Percentiles rank a stretch among this genome's conserved stretches.
Conservation (phyloP, 2,888 invertebrate species). For the Xanthorhoe spadicearia region DNA sequence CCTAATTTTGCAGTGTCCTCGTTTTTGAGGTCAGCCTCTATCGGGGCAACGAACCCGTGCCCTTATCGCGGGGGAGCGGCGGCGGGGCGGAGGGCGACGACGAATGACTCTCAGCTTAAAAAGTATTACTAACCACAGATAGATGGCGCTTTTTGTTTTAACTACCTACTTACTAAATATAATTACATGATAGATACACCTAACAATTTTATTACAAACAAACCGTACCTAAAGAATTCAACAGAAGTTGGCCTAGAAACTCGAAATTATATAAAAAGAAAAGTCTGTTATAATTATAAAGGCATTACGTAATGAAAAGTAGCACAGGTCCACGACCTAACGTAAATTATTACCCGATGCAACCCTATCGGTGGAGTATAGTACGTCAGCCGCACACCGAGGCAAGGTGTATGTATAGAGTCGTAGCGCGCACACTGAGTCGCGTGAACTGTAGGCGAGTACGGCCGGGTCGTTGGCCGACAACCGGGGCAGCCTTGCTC, state of each 20-base stretch:
- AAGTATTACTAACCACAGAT: slow-evolving; percentile 62
- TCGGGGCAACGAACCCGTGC: slow-evolving; percentile 85
- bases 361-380: slow-evolving; percentile 55
- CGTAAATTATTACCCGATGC: slow-evolving; percentile 58
- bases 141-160: slow-evolving; percentile 67
- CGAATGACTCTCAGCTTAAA: slow-evolving; percentile 48
- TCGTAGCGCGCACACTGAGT: slow-evolving; percentile 53
- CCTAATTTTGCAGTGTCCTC: slow-evolving; percentile 88
- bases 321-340: slow-evolving; percentile 49
- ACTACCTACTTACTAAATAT: not conserved
- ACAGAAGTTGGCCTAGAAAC: not conserved
- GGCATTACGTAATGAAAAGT: slow-evolving; percentile 38
- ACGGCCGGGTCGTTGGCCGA: slow-evolving; percentile 75
- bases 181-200: not conserved
- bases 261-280: slow-evolving; percentile 8
- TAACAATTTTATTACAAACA: not conserved
- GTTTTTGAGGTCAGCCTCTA: slow-evolving; percentile 89
- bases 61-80: slow-evolving; percentile 77
- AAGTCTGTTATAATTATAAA: slow-evolving; percentile 32
- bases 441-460: slow-evolving; percentile 40
- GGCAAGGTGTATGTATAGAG: slow-evolving; percentile 47
- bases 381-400: slow-evolving; percentile 48
- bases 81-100: slow-evolving; percentile 58
- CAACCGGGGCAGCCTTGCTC: slow-evolving; percentile 84
- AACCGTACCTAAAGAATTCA: not conserved